phyloP scores from a whole-genome alignment of 2,888 invertebrate species.

The Papilio demoleus region DNA sequence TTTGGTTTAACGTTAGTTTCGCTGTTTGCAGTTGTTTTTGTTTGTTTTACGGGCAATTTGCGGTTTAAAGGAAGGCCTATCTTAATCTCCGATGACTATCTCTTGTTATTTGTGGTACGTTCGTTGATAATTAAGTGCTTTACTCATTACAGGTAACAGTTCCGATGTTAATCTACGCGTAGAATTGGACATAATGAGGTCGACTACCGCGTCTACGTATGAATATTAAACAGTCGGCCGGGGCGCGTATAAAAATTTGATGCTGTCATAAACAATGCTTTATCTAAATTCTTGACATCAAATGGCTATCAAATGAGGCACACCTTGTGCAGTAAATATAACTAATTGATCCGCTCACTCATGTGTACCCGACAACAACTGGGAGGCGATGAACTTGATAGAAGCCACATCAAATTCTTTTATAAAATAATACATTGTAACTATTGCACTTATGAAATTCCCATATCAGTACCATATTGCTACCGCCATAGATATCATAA shows the following conservation, averaged over 20 bases:
- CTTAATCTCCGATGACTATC: constrained; percentile 53
- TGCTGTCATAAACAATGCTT: constrained; percentile 51
- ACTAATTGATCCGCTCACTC: constrained; percentile 49
- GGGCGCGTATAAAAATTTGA: constrained; percentile 62
- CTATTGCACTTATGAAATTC: constrained; percentile 1
- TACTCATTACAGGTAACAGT: constrained; percentile 59
- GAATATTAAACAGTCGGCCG: constrained; percentile 69
- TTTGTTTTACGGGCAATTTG: constrained; percentile 81
- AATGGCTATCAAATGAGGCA: constrained; percentile 49
- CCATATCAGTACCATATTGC: background rate
- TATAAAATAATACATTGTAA: constrained; percentile 28
- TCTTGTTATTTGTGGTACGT: constrained; percentile 54
- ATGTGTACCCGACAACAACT: constrained; percentile 45
- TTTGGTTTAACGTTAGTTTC: constrained; percentile 71
- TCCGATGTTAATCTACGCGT: constrained; percentile 70
- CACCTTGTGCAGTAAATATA: constrained; percentile 47
- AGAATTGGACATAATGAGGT: constrained; percentile 72
- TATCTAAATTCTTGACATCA: constrained; percentile 49
- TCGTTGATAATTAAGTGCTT: constrained; percentile 68
- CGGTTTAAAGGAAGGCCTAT: constrained; percentile 65
- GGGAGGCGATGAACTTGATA: constrained; percentile 46
- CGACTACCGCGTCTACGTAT: constrained; percentile 71
- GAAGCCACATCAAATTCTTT: constrained; percentile 22
- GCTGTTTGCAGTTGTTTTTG: constrained; percentile 70
- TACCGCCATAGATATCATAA: constrained; percentile 14